Evolutionary conservation across 2,888 invertebrate genomes (phyloP), one percentile per base, ranked within the genome.

Genomic region (Podotricha telesiphe): DNA sequence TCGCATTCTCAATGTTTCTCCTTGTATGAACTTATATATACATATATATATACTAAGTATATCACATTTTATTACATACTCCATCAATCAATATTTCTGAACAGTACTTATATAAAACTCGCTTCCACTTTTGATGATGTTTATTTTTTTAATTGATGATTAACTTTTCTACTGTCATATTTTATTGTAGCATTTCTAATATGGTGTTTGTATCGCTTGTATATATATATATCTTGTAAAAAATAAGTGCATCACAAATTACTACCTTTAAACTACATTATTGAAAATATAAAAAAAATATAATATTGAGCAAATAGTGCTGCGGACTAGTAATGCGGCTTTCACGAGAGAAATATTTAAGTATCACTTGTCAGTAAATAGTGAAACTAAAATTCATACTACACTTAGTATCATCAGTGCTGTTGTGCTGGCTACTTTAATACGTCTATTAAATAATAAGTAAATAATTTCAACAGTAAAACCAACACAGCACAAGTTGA

Each of bases 61-160:
- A 17, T 55, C 34, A 17, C 17, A 55, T 55, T 34, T 55, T 55
- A 55, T 17, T n/a, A 37, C 1, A 34, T 37, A 11, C 55, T 55
- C 80, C 79, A 75, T 83, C 83, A 88, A 89, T 90, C 90, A 88
- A 90, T 91, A 91, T 88, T 84, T 87, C 88, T 89, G 86, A 88
- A 86, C 85, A 85, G 86, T 86, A 85, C 20, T 28, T 5, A 42
- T 42, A 34, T 53, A 85, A 85, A 80, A 76, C 81, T 81, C 81
- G 81, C 81, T 28, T 80, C 85, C 81, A 84, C 74, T 61, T 67
- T 82, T 83, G 80, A 82, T 84, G 82, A 86, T 84, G 84, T 82
- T 76, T n/a, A n/a, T n/a, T n/a, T n/a, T n/a, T n/a, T n/a, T n/a
- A n/a, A n/a, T n/a, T n/a, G n/a, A n/a, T n/a, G n/a, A n/a, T n/a